These are phyloP conservation scores for Indicator maculatus DNA, from an alignment of 2,113 vertebrate genomes.

Conservation along the genomic window DNA sequence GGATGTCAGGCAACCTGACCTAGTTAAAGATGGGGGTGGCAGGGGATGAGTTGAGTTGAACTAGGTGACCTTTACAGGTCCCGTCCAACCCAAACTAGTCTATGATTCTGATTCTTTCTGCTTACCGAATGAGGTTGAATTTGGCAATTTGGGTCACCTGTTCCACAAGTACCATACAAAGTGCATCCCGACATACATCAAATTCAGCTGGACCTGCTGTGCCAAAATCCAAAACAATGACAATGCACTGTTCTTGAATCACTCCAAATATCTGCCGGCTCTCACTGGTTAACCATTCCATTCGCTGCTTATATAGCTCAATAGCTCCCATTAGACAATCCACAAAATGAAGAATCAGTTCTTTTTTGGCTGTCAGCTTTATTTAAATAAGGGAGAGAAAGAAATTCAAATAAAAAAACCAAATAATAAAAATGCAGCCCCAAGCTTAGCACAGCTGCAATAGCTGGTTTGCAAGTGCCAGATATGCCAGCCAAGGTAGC, in stretches of 20 bases:
- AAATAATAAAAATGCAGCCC: conserved; percentile 47
- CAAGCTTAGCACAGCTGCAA: conserved; percentile 58
- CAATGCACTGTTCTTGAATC: conserved; percentile 76
- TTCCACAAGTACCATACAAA: conserved; percentile 77
- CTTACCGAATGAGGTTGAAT: conserved; percentile 84
- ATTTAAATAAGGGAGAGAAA: conserved; percentile 46
- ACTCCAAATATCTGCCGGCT: conserved; percentile 84
- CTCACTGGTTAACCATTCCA: conserved; percentile 81
- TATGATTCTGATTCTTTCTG: not conserved
- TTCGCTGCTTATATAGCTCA: conserved; percentile 71
- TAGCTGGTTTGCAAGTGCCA: conserved; percentile 34
- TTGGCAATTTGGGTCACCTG: conserved; percentile 77
- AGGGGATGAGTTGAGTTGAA: not conserved
- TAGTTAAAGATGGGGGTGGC: not conserved
- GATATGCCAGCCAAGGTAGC: conserved; percentile 51
- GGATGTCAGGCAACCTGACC: not conserved
- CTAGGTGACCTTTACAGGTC: not conserved
- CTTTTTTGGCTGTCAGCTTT: conserved; percentile 81
- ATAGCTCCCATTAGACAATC: conserved; percentile 65
- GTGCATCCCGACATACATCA: conserved; percentile 63
- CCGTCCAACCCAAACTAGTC: not conserved
- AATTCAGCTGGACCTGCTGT: conserved; percentile 50
- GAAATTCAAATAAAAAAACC: conserved; percentile 49
- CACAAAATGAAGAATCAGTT: conserved; percentile 72
- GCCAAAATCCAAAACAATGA: conserved; percentile 77